Evolutionary conservation across 2,888 invertebrate genomes (phyloP), one percentile per base, ranked within the genome.

Genomic region (Sarcophaga subvicina): DNA sequence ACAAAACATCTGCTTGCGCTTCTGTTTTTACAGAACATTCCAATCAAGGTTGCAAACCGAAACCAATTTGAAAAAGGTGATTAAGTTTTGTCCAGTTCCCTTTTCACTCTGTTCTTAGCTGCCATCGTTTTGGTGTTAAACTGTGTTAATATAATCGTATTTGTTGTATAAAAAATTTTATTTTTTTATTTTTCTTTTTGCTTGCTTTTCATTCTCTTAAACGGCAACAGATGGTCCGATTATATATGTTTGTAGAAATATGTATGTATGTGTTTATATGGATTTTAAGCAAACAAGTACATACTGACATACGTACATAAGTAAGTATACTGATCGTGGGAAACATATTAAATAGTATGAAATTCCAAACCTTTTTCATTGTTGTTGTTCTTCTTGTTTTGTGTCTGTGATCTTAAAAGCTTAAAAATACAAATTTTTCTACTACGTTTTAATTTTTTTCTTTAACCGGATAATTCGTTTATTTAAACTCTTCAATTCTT

Each of bases 311-410:
- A 37, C 47, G 8, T 59, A 37, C 8, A 10, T 37, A 37, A 37
- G 37, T 37, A 54, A 67, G 59, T 69, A 67, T 60, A 73, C 63
- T 47, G 84, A 75, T 81, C 87, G 87, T 87, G 87, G 85, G 87
- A 87, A 87, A 85, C 82, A 87, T 85, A 81, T 87, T 87, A 82
- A 75, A 76, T 76, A 75, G 71, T 62, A 63, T 82, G 72, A 85
- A 87, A 87, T 76, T 82, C 72, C 81, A 85, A 71, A 87, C 81
- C 60, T 25, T 80, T 69, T 69, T 62, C 37, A 37, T 37, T 59
- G 70, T 66, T 78, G 3, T 67, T 85, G n/a, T 59, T 60, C 20
- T 59, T 60, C 20, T 12, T 27, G 49, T 66, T 80, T 77, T 62
- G 25, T 64, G 4, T 54, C 54, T 54, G 12, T 54, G 12, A 54